phyloP scores from a whole-genome alignment of 2,113 vertebrate species.

The Lophotis ruficrista region DNA sequence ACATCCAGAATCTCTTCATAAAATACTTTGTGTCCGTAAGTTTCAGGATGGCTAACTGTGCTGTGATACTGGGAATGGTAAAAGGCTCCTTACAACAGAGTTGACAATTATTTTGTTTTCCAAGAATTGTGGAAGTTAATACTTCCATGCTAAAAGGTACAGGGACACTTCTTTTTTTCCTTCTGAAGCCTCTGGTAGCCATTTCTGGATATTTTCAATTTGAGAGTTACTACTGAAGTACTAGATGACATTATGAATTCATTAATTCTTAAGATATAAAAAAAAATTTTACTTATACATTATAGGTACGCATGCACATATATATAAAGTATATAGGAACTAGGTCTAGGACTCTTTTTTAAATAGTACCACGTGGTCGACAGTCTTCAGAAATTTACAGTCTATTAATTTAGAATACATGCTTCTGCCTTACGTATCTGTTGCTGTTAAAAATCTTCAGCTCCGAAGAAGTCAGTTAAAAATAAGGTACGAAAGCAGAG shows the following conservation, averaged over 20 bases:
- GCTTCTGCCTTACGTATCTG: not conserved
- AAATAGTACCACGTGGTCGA: rapidly evolving
- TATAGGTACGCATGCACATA: rapidly evolving
- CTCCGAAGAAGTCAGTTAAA: not conserved
- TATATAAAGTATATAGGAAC: not conserved
- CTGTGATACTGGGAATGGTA: not conserved
- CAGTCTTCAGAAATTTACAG: not conserved
- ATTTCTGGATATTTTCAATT: not conserved
- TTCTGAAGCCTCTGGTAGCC: no score
- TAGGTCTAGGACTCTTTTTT: not conserved
- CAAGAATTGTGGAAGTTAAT: not conserved
- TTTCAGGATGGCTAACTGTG: not conserved
- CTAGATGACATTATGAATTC: not conserved
- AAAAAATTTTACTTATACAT: not conserved
- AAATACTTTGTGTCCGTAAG: rapidly evolving
- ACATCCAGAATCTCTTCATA: not conserved
- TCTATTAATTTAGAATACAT: not conserved
- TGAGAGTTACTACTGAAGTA: not conserved
- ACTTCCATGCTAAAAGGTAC: not conserved
- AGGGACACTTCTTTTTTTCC: rapidly evolving
- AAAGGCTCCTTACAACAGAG: not conserved
- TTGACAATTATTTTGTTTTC: not conserved
- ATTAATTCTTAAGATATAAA: not conserved
- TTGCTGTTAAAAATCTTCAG: not conserved
- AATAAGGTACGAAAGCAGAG: not conserved